These are phyloP conservation scores for Menidia beryllina DNA, from an alignment of 2,113 vertebrate genomes.

Conservation along the genomic window DNA sequence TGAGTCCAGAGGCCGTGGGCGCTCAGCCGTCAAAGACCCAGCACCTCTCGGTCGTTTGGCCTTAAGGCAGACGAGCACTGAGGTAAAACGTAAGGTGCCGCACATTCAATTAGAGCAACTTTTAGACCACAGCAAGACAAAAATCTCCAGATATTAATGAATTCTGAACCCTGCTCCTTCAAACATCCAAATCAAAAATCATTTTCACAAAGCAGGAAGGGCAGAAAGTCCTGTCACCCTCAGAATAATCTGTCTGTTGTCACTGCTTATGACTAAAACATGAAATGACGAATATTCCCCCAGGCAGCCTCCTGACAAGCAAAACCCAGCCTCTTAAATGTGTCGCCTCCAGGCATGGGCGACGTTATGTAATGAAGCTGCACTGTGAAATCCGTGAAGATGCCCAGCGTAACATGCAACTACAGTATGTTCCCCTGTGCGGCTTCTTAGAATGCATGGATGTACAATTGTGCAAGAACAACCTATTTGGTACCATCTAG, in stretches of 20 bases:
- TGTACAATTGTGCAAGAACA: constrained; percentile 40
- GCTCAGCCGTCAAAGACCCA: constrained; percentile 30
- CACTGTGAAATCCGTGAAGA: constrained; percentile 44
- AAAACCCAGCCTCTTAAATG: constrained; percentile 58
- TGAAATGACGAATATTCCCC: constrained; percentile 56
- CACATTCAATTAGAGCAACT: neutral
- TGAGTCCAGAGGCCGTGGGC: constrained; percentile 40
- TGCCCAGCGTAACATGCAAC: constrained; percentile 20
- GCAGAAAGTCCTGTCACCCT: constrained; percentile 40
- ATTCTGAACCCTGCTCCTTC: neutral
- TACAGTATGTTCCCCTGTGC: constrained; percentile 39
- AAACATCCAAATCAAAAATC: constrained; percentile 9
- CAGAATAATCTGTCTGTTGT: constrained; percentile 61
- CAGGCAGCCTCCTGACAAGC: constrained; percentile 61
- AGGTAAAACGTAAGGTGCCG: neutral
- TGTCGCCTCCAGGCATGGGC: constrained; percentile 48
- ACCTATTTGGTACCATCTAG: neutral
- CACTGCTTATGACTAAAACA: constrained; percentile 51
- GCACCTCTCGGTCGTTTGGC: constrained; percentile 25
- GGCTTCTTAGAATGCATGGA: constrained; percentile 31
- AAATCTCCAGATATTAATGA: neutral
- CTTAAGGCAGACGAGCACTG: neutral
- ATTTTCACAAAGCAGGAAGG: constrained; percentile 20
- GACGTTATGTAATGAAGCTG: constrained; percentile 61
- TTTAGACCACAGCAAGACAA: neutral